Percentiles rank a stretch among this genome's conserved stretches.
Conservation (phyloP, 2,113 vertebrate species). For the Mirza zaza region DNA sequence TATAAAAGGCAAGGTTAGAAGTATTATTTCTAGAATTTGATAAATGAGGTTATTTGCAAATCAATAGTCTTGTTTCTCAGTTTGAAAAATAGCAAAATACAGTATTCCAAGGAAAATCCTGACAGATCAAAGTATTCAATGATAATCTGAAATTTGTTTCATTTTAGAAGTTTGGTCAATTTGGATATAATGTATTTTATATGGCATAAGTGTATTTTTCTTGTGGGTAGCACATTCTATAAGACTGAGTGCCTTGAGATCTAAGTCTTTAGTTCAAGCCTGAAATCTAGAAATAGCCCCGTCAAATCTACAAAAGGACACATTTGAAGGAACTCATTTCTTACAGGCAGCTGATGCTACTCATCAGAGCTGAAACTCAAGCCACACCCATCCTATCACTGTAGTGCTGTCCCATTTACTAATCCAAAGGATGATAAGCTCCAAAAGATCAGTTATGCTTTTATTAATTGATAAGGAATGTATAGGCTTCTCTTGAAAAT, state of each 20-base stretch:
- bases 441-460: background rate
- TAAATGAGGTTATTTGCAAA: slow-evolving; percentile 30
- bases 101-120: background rate
- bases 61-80: slow-evolving; percentile 32
- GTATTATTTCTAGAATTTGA: slow-evolving; percentile 30
- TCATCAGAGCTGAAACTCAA: background rate
- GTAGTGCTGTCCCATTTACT: no score
- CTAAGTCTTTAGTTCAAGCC: slow-evolving; percentile 42
- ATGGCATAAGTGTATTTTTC: background rate
- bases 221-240: background rate
- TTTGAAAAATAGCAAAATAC: slow-evolving; percentile 41
- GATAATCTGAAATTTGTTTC: background rate
- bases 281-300: slow-evolving; percentile 18
- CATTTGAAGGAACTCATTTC: slow-evolving; percentile 6
- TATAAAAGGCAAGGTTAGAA: slow-evolving; percentile 39
- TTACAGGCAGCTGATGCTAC: background rate
- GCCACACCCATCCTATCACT: background rate
- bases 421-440: background rate
- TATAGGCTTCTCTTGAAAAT: background rate
- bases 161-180: background rate
- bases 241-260: background rate
- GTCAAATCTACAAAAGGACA: background rate
- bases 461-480: background rate
- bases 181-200: background rate
- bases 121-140: background rate